These are phyloP conservation scores for Eolophus roseicapilla DNA, from an alignment of 2,113 vertebrate genomes.

Conservation along the genomic window DNA sequence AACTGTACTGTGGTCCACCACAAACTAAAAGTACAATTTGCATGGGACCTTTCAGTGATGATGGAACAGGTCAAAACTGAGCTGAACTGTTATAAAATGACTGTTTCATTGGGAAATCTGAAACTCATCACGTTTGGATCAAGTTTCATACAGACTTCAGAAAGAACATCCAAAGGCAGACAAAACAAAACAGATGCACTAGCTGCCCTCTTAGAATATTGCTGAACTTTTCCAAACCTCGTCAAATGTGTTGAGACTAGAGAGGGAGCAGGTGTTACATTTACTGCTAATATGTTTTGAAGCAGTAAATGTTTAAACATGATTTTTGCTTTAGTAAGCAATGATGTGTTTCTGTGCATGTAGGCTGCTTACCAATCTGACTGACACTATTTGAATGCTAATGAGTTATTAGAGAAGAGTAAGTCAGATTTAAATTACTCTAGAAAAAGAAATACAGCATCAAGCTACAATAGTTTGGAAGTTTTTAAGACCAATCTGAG, in stretches of 20 bases:
- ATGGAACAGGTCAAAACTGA: neutral
- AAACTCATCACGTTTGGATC: neutral
- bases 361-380: neutral
- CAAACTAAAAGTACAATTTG: neutral
- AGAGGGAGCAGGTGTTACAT: neutral
- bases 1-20: neutral
- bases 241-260: neutral
- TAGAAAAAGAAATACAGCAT: neutral
- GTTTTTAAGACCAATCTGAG: neutral
- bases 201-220: neutral
- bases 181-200: neutral
- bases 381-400: neutral
- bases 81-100: neutral
- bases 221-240: neutral
- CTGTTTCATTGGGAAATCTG: neutral
- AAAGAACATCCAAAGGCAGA: neutral
- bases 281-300: neutral
- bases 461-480: neutral
- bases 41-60: neutral
- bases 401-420: neutral
- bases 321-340: neutral
- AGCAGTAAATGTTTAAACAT: neutral
- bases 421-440: neutral
- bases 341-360: neutral
- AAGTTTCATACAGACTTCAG: neutral